Evolutionary conservation across 2,113 vertebrate genomes (phyloP).

Genomic region (Brachypteracias leptosomus): DNA sequence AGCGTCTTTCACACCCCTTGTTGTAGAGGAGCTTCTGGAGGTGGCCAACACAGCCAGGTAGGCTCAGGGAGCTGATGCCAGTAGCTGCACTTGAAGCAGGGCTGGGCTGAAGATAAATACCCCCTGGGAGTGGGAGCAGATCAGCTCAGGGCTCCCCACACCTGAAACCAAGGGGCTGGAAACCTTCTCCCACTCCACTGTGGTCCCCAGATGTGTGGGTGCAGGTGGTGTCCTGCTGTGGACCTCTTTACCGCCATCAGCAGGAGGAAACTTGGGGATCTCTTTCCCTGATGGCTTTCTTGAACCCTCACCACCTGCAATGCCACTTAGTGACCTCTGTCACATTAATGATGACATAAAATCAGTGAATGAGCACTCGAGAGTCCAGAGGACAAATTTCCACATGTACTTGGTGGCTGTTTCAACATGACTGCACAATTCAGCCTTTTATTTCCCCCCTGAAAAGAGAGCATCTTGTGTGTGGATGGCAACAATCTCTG

Average conservation of each 20-base stretch:
- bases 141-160: not conserved
- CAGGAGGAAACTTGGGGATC: not conserved
- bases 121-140: fast-evolving
- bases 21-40: not conserved
- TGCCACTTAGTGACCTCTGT: not conserved
- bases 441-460: not conserved
- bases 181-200: fast-evolving
- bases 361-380: not conserved
- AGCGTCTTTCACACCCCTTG: not conserved
- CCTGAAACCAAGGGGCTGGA: not conserved
- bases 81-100: not conserved
- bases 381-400: not conserved
- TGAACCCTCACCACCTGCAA: not conserved
- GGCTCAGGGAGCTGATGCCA: fast-evolving
- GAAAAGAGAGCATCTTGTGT: not conserved
- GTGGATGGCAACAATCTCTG: not conserved
- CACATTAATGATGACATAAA: not conserved
- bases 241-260: not conserved
- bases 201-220: fast-evolving
- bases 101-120: not conserved
- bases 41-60: not conserved
- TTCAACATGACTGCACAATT: not conserved
- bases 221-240: not conserved
- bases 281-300: not conserved
- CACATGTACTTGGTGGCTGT: not conserved